A percentile compares a stretch with the other conserved stretches of the same genome.
These are phyloP conservation scores for Podarcis muralis DNA, from an alignment of 2,113 vertebrate genomes.

Conservation along the genomic window DNA sequence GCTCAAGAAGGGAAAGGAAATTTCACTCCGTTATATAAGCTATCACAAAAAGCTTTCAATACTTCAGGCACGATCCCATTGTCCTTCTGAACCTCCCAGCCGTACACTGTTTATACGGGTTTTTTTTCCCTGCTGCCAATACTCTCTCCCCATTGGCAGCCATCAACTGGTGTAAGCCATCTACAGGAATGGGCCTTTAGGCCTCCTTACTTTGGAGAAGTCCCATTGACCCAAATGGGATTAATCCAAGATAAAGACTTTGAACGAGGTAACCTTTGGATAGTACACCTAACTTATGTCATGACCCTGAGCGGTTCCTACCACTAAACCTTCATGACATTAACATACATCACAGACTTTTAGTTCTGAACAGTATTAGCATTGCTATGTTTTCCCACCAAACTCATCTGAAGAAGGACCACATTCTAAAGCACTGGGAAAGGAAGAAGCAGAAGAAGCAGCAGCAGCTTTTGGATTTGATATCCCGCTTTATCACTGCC, in stretches of 20 bases:
- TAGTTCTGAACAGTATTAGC: neutral
- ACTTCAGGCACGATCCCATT: neutral
- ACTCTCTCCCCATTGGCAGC: neutral
- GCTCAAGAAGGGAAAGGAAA: neutral
- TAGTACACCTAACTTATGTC: too few relatives aligned
- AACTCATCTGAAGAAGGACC: neutral
- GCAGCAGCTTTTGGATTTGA: too few relatives aligned
- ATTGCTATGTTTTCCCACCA: neutral
- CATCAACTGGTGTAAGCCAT: neutral
- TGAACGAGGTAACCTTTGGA: neutral
- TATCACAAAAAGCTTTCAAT: slow-evolving; percentile 39
- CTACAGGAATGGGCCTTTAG: neutral
- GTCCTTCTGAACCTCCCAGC: neutral
- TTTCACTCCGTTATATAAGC: slow-evolving; percentile 59
- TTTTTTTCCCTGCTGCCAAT: neutral
- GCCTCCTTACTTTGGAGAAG: neutral
- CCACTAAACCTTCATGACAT: too few relatives aligned
- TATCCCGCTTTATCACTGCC: too few relatives aligned
- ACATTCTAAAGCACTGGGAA: neutral
- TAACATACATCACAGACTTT: neutral
- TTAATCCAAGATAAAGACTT: neutral
- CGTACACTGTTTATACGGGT: too few relatives aligned
- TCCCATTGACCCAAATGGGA: neutral
- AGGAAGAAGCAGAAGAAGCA: neutral
- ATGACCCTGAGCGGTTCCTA: too few relatives aligned